These are phyloP conservation scores for Gari tellinella DNA, from an alignment of 2,888 invertebrate species.

Conservation along the genomic window DNA sequence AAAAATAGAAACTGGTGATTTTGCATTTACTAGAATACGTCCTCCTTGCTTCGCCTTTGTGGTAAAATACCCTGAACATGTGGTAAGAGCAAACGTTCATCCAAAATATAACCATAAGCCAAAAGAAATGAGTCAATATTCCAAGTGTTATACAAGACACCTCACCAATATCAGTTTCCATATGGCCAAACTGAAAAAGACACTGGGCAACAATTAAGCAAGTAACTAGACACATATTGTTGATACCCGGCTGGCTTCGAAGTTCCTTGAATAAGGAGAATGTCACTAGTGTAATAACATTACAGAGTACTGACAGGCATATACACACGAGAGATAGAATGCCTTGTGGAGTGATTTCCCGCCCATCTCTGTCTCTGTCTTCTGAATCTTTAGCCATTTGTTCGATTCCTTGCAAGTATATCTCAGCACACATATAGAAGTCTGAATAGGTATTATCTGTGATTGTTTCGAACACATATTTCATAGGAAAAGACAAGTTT, in stretches of 20 bases:
- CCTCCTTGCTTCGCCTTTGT: no score
- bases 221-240: conserved; percentile 38
- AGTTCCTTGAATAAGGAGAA: conserved; percentile 35
- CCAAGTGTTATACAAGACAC: conserved; percentile 34
- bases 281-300: conserved; percentile 26
- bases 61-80: conserved; percentile 9
- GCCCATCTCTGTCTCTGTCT: background rate
- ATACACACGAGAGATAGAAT: conserved; percentile 33
- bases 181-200: conserved; percentile 39
- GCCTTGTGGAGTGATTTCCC: conserved; percentile 18
- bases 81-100: no score
- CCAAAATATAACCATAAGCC: conserved; percentile 47
- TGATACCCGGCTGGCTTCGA: conserved; percentile 47
- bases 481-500: no score
- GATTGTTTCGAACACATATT: no score
- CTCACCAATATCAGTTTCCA: conserved; percentile 8
- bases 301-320: conserved; percentile 30
- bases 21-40: no score
- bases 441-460: background rate
- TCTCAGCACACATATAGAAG: conserved; percentile 9
- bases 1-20: conserved; percentile 21
- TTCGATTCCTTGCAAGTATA: background rate
- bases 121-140: conserved; percentile 41
- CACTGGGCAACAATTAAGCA: conserved; percentile 39
- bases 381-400: background rate